These are phyloP conservation scores for Harpalus rubripes DNA, from an alignment of 2,888 invertebrate species.

Conservation along the genomic window DNA sequence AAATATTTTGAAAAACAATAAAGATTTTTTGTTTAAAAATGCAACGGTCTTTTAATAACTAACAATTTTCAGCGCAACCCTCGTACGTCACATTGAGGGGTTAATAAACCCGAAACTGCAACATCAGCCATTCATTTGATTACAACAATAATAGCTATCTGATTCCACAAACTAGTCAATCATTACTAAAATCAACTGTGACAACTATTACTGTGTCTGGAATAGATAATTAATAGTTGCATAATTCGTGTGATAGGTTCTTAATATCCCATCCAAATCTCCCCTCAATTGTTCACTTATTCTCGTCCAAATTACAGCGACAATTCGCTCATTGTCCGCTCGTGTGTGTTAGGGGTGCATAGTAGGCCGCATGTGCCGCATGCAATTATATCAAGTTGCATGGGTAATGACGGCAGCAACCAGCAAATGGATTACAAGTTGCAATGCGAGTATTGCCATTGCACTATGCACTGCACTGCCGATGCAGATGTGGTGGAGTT, in stretches of 20 bases:
- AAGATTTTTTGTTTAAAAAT: too few relatives aligned
- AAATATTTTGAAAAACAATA: too few relatives aligned
- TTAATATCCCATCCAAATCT: not conserved
- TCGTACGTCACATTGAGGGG: too few relatives aligned
- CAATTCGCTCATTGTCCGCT: conserved; percentile 21
- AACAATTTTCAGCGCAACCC: too few relatives aligned
- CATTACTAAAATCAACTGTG: not conserved
- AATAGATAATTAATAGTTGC: not conserved
- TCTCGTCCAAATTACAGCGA: not conserved
- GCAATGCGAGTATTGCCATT: not conserved
- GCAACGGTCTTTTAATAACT: too few relatives aligned
- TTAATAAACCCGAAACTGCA: too few relatives aligned
- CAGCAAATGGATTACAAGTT: conserved; percentile 43
- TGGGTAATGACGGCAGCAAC: conserved; percentile 18
- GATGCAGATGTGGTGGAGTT: not conserved
- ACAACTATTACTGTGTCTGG: not conserved
- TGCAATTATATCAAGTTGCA: conserved; percentile 39
- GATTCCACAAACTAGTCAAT: not conserved
- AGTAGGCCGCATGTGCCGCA: not conserved
- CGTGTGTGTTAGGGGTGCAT: not conserved
- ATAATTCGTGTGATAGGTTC: not conserved
- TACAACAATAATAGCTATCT: not conserved
- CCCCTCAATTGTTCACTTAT: conserved; percentile 5
- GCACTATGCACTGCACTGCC: not conserved
- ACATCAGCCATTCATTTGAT: too few relatives aligned